Evolutionary conservation across 2,797 vertebrate genomes (phyloP), one percentile per base, ranked within the genome.

Genomic region (Triplophysa yarkandensis): DNA sequence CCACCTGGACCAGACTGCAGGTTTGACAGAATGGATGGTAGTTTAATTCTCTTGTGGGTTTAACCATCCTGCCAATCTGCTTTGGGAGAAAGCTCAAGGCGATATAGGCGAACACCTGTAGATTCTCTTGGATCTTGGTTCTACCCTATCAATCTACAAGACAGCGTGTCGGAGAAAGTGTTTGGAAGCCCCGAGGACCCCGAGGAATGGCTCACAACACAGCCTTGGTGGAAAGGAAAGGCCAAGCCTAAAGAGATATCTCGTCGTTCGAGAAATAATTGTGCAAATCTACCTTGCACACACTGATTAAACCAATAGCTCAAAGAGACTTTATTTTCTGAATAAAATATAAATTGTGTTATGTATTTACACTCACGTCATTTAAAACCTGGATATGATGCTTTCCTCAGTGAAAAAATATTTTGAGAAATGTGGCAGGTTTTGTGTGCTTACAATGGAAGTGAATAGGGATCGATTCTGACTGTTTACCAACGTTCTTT

Each of bases 131-230:
- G 23, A 41, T 63, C 25, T 36, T 54, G 25, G 7, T 54, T 73
- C 44, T 19, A 36, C 9, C 19, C 21, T 27, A 55, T 10, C 46
- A 41, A 63, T 19, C 14, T 54, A 27, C 19, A 41, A 55, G 4
- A 39, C 66, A n/a, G 30, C 52, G 50, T 48, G 6, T 27, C n/a
- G 1, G 25, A 55, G 61, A 43, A 65, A 62, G 14, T 39, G 48
- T 30, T 57, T 8, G 27, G n/a, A 41, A 65, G 50, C 62, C 71
- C 39, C 13, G 27, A 65, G 71, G 62, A 57, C 50, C 61, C 62
- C 52, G 55, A 39, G 48, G 50, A 57, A 44, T 14, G 10, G 68
- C 46, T 61, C 43, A 61, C 55, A 61, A 36, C 68, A 62, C 10
- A 36, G 19, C 9, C 6, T 10, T 27, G 30, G 16, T 62, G 43